These are phyloP conservation scores for Dryococelus australis DNA, from an alignment of 2,888 invertebrate species.

Conservation along the genomic window DNA sequence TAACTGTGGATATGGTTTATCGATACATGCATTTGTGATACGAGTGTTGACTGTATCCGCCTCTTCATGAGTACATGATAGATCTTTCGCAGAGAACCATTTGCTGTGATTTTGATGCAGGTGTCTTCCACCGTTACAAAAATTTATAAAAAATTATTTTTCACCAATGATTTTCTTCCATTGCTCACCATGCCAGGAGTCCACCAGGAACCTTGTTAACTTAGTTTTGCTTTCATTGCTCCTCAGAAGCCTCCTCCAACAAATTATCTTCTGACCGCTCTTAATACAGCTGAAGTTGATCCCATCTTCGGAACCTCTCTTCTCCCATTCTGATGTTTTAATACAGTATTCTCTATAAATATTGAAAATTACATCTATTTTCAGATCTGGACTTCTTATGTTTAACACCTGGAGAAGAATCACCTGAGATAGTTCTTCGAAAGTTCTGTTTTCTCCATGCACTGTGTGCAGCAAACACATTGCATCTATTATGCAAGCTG, in stretches of 20 bases:
- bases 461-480: too few relatives aligned
- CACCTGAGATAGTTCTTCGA: neutral
- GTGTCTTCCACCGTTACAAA: constrained; percentile 1
- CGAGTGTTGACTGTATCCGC: too few relatives aligned
- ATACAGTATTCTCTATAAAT: neutral
- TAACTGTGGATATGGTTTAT: too few relatives aligned
- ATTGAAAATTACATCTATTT: neutral
- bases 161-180: neutral
- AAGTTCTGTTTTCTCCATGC: neutral
- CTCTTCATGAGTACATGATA: constrained; percentile 7
- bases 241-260: neutral
- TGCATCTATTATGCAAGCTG: constrained; percentile 21
- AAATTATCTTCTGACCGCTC: constrained; percentile 20
- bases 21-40: too few relatives aligned
- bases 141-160: neutral
- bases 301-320: neutral
- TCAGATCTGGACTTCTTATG: neutral
- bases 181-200: neutral
- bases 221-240: neutral
- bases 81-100: neutral
- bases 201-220: neutral
- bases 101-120: neutral
- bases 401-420: neutral
- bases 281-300: neutral
- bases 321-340: neutral